Conservation (phyloP, 2,113 vertebrate species). For the Forbesichthys agassizii region DNA sequence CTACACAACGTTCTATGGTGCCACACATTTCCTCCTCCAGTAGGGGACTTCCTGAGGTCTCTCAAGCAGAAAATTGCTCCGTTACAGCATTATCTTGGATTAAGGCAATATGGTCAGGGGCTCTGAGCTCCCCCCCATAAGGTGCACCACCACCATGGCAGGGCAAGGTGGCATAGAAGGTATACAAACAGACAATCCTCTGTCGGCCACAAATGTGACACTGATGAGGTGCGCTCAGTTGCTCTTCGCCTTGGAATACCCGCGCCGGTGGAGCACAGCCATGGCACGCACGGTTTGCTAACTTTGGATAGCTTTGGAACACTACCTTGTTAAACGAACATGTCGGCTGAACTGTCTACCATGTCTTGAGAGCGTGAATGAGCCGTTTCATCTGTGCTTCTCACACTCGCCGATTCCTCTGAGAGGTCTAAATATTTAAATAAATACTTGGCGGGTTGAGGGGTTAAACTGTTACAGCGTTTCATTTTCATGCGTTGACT, state of each 20-base stretch:
- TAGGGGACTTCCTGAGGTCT: conserved; percentile 77
- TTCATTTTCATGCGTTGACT: no score
- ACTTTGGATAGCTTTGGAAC: no score
- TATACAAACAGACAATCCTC: conserved; percentile 62
- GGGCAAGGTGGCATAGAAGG: conserved; percentile 50
- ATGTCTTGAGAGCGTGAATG: no score
- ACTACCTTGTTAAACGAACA: no score
- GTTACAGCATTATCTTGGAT: conserved; percentile 82
- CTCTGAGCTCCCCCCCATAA: conserved; percentile 69
- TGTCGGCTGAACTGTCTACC: no score
- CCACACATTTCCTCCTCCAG: conserved; percentile 78
- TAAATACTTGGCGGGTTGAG: no score
- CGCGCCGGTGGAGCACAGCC: conserved; percentile 34
- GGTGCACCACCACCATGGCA: conserved; percentile 66
- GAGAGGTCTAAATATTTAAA: no score
- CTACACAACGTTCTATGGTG: conserved; percentile 75
- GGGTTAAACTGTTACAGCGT: no score
- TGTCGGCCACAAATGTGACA: conserved; percentile 51
- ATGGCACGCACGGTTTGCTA: neutral
- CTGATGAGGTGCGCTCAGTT: conserved; percentile 27
- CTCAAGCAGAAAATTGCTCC: conserved; percentile 82
- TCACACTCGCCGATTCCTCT: no score
- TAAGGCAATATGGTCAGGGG: conserved; percentile 78
- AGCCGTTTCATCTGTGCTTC: no score
- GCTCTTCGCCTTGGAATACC: conserved; percentile 38